Percentiles rank a stretch among this genome's conserved stretches.
phyloP scores from a whole-genome alignment of 30 jellyfish, hydroid and myxozoan species.

The Turritopsis dohrnii region DNA sequence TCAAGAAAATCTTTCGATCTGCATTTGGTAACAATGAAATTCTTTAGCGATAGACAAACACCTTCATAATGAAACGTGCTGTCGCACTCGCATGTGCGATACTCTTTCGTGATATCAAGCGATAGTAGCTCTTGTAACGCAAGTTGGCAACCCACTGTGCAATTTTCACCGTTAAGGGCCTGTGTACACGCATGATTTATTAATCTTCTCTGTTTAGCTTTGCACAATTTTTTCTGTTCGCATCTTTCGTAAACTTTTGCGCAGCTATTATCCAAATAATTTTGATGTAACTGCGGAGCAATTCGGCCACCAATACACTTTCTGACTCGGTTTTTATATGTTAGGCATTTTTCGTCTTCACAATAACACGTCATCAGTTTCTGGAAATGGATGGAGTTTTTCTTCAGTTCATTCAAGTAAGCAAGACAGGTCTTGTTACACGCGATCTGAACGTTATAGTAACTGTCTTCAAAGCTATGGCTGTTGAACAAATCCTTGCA shows the following conservation, averaged over 20 bases:
- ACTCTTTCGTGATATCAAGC: not conserved
- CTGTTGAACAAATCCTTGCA: not conserved
- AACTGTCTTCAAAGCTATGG: not conserved
- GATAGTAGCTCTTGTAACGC: not conserved
- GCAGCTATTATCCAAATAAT: not conserved
- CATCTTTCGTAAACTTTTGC: conserved; percentile 1
- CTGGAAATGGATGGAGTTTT: not conserved
- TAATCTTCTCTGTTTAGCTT: not conserved
- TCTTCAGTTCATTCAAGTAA: not conserved
- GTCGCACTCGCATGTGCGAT: not conserved
- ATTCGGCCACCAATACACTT: not conserved
- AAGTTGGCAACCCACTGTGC: not conserved
- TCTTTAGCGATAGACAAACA: not conserved
- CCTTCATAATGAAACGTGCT: conserved; percentile 8
- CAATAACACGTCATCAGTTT: not conserved
- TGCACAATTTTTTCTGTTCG: not conserved
- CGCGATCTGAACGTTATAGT: not conserved
- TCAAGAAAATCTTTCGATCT: not conserved
- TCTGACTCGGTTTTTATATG: conserved; percentile 5
- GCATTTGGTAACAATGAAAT: not conserved
- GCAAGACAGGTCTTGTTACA: not conserved
- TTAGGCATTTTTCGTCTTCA: not conserved
- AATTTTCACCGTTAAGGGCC: not conserved
- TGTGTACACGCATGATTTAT: not conserved
- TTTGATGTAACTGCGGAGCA: not conserved